These are phyloP conservation scores for Teleogryllus occipitalis DNA, from an alignment of 1,140 invertebrate species.

Conservation along the genomic window DNA sequence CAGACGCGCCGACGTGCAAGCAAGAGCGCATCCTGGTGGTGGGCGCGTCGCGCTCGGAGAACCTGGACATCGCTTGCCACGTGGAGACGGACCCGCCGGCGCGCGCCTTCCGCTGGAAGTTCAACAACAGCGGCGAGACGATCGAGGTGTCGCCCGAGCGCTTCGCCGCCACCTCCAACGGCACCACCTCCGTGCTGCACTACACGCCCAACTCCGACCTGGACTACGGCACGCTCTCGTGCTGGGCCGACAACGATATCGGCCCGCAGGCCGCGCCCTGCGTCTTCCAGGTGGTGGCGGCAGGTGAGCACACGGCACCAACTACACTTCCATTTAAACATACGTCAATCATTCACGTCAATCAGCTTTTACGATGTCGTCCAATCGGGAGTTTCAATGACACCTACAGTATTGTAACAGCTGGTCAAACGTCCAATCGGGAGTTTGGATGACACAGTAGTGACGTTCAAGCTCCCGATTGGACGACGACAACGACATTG, in stretches of 20 bases:
- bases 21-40: constrained; percentile 66
- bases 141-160: constrained; percentile 64
- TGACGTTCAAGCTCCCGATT: too few species aligned
- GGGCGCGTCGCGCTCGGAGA: constrained; percentile 74
- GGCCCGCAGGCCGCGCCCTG: constrained; percentile 39
- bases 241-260: constrained; percentile 37
- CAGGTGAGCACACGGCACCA: constrained; percentile 19
- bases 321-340: not conserved
- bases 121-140: constrained; percentile 81
- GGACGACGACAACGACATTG: constrained; percentile 37
- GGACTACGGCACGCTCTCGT: constrained; percentile 32
- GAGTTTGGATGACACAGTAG: too few species aligned
- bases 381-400: too few species aligned
- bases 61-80: constrained; percentile 71
- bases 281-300: constrained; percentile 35
- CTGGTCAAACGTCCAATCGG: too few species aligned
- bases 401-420: too few species aligned
- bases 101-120: constrained; percentile 78
- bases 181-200: constrained; percentile 54
- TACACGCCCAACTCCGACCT: constrained; percentile 61
- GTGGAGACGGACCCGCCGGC: constrained; percentile 81
- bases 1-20: constrained; percentile 75
- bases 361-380: too few species aligned
- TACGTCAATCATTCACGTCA: too few species aligned
- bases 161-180: constrained; percentile 46